Evolutionary conservation across 2,888 invertebrate genomes (phyloP).

Genomic region (Stenoptilia bipunctidactyla): DNA sequence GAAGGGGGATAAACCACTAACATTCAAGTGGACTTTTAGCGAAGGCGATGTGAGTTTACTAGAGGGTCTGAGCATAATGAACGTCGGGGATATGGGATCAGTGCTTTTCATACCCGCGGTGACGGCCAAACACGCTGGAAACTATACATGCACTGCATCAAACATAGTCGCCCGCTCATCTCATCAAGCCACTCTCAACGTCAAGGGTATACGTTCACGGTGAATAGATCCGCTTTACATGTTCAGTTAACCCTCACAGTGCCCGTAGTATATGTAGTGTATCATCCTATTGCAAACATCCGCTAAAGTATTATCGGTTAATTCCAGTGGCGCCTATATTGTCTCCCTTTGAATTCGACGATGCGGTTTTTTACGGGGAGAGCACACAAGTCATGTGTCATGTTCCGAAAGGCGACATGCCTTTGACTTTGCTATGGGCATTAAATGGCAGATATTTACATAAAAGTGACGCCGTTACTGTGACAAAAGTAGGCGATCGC

Average conservation of each 20-base stretch:
- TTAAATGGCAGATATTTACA: constrained; percentile 71
- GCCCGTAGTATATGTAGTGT: constrained; percentile 2
- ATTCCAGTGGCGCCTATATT: constrained; percentile 72
- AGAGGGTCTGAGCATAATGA: constrained; percentile 74
- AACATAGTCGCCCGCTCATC: constrained; percentile 74
- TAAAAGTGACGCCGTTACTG: constrained; percentile 49
- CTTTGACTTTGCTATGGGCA: constrained; percentile 77
- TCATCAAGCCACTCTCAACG: constrained; percentile 73
- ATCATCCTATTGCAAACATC: constrained; percentile 6
- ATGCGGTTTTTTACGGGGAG: constrained; percentile 69
- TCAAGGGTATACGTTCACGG: constrained; percentile 66
- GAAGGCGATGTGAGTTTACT: constrained; percentile 68
- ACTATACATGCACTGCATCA: constrained; percentile 76
- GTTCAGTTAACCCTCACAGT: constrained; percentile 23
- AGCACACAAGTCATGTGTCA: constrained; percentile 71
- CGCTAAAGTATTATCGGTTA: constrained; percentile 9
- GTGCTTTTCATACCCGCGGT: constrained; percentile 78
- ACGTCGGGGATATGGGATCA: constrained; percentile 75
- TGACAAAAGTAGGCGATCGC: constrained; percentile 72
- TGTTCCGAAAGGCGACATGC: constrained; percentile 78
- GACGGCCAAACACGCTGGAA: constrained; percentile 77
- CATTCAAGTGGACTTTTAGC: constrained; percentile 82
- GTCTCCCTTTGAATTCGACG: constrained; percentile 71
- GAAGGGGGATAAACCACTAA: constrained; percentile 79
- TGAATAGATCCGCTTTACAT: constrained; percentile 40